These are phyloP conservation scores for Pyrocephalus nanus DNA, from an alignment of 2,797 vertebrate genomes.

Conservation along the genomic window DNA sequence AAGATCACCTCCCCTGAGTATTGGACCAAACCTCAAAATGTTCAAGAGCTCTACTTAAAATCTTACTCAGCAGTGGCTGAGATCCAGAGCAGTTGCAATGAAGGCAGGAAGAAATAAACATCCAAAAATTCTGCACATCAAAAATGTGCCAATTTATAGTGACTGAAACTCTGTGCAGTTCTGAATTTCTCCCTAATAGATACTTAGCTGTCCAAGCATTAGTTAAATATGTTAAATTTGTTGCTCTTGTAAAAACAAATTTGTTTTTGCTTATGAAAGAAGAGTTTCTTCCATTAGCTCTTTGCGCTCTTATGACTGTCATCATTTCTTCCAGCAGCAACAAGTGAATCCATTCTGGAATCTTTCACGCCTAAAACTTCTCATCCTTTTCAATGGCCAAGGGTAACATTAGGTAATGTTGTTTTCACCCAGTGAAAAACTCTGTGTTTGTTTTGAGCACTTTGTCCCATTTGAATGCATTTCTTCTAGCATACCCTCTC, in stretches of 20 bases:
- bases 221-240: neutral
- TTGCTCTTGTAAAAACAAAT: constrained; percentile 13
- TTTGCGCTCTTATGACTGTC: constrained; percentile 66
- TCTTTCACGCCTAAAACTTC: constrained; percentile 77
- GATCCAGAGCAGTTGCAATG: neutral
- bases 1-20: neutral
- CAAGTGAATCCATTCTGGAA: constrained; percentile 76
- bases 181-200: constrained; percentile 21
- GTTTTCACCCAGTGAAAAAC: constrained; percentile 67
- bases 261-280: constrained; percentile 12
- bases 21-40: neutral
- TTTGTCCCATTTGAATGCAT: constrained; percentile 58
- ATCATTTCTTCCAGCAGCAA: constrained; percentile 79
- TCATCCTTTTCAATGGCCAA: constrained; percentile 78
- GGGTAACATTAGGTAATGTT: constrained; percentile 81
- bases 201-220: neutral
- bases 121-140: neutral
- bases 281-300: constrained; percentile 55
- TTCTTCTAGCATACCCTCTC: constrained; percentile 56
- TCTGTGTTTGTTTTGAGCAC: constrained; percentile 60
- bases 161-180: neutral
- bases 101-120: neutral
- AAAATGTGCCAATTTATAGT: neutral
- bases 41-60: neutral
- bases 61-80: neutral